Conservation (phyloP, 2,888 invertebrate genomes). For the Colostygia pectinataria region DNA sequence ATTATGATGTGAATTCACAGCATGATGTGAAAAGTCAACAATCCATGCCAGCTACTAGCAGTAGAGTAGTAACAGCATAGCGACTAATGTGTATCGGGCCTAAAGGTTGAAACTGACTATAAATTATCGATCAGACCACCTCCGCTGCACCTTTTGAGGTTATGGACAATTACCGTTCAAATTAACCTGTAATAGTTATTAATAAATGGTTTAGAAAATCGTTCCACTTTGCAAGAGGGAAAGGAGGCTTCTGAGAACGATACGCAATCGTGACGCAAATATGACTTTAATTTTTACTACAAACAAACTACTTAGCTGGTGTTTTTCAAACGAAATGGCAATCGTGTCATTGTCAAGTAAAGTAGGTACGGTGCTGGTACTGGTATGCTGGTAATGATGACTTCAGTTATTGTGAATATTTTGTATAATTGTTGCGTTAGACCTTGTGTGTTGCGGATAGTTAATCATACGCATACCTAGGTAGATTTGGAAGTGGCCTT, state of each 20-base stretch:
- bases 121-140: conserved; percentile 27
- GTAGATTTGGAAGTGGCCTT: no score
- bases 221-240: conserved; percentile 32
- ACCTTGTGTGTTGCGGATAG: not conserved
- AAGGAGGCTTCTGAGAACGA: conserved; percentile 22
- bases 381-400: not conserved
- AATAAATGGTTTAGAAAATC: conserved; percentile 39
- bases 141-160: conserved; percentile 34
- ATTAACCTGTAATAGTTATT: conserved; percentile 38
- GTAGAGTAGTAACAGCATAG: not conserved
- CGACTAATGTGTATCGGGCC: conserved; percentile 3
- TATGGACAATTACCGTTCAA: conserved; percentile 42
- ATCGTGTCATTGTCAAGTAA: conserved; percentile 10
- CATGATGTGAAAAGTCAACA: no score
- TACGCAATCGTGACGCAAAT: conserved; percentile 34
- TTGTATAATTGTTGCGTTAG: not conserved
- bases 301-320: conserved; percentile 29
- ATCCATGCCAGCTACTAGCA: not conserved
- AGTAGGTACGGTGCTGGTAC: no score
- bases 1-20: no score
- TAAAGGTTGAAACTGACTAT: conserved; percentile 12
- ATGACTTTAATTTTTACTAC: conserved; percentile 34
- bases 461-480: no score
- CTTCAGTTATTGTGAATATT: not conserved
- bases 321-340: conserved; percentile 16